These are phyloP conservation scores for Lasioglossum malachurum DNA, from an alignment of 2,888 invertebrate genomes.

Conservation along the genomic window DNA sequence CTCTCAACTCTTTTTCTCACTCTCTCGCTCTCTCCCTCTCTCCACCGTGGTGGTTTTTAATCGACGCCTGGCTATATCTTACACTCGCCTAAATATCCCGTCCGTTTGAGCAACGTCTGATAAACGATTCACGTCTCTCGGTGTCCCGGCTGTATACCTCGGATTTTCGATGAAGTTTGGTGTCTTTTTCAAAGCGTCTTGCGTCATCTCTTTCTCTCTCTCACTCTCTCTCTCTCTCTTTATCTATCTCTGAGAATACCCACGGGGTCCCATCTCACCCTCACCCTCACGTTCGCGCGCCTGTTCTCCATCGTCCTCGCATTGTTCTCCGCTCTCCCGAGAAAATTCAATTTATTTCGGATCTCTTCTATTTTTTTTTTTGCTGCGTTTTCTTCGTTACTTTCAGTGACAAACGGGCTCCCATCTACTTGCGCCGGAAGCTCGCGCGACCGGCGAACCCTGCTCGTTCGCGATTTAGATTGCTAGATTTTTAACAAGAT, in stretches of 20 bases:
- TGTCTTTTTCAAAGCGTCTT: neutral
- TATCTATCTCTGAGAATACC: neutral
- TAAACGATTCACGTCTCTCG: constrained; percentile 19
- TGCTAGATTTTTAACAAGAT: neutral
- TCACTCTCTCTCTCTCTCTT: neutral
- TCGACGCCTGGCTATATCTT: neutral
- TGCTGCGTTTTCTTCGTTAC: constrained; percentile 56
- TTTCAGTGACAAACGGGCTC: constrained; percentile 77
- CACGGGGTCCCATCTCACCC: neutral
- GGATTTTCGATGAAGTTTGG: constrained; percentile 4
- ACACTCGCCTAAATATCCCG: neutral
- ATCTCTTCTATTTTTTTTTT: neutral
- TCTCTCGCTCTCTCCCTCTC: neutral
- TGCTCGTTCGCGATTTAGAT: constrained; percentile 16
- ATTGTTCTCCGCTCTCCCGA: constrained; percentile 16
- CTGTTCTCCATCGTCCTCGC: neutral
- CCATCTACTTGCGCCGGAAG: constrained; percentile 63
- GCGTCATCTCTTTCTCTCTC: neutral
- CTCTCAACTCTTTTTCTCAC: neutral
- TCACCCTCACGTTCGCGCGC: neutral
- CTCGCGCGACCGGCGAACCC: neutral
- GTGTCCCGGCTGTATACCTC: neutral
- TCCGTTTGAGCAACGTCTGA: constrained; percentile 36
- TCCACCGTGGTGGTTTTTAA: neutral
- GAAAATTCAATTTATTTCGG: constrained; percentile 27